A percentile compares a stretch with the other conserved stretches of the same genome.
Evolutionary conservation across 2,888 invertebrate species (phyloP).

Genomic region (Saturnia japonica): DNA sequence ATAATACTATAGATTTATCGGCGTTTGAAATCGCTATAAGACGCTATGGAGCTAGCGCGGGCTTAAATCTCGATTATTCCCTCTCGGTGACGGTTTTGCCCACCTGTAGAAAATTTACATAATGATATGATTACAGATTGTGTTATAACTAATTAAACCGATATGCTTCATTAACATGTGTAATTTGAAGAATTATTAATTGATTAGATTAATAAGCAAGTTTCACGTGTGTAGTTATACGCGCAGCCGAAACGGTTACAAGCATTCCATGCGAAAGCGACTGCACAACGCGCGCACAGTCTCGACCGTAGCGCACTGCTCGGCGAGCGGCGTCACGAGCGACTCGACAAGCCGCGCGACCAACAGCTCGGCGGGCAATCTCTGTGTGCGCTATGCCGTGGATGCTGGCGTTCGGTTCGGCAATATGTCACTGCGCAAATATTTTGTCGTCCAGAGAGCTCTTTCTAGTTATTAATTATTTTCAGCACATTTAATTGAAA

Average conservation of each 20-base stretch:
- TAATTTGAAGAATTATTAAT: no score
- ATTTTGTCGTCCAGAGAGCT: conserved; percentile 31
- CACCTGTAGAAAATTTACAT: no score
- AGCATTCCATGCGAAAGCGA: conserved; percentile 32
- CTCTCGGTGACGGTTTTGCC: no score
- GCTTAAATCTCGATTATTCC: no score
- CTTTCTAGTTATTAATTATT: conserved; percentile 21
- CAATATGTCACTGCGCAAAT: conserved; percentile 45
- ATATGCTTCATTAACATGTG: no score
- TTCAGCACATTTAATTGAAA: not conserved
- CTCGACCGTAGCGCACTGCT: conserved; percentile 27
- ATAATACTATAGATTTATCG: no score
- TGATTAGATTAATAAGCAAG: no score
- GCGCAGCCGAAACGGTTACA: conserved; percentile 59
- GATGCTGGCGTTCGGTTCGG: conserved; percentile 58
- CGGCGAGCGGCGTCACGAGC: conserved; percentile 26
- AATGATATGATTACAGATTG: not conserved
- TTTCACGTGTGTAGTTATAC: conserved; percentile 47
- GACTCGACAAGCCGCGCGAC: conserved; percentile 24
- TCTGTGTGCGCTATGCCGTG: conserved; percentile 59
- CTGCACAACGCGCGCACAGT: conserved; percentile 24
- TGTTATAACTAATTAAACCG: not conserved
- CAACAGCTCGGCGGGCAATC: conserved; percentile 29
- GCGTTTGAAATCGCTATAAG: no score
- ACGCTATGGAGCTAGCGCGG: no score